Conservation (phyloP, 2,113 vertebrate species). For the Scomber colias region DNA sequence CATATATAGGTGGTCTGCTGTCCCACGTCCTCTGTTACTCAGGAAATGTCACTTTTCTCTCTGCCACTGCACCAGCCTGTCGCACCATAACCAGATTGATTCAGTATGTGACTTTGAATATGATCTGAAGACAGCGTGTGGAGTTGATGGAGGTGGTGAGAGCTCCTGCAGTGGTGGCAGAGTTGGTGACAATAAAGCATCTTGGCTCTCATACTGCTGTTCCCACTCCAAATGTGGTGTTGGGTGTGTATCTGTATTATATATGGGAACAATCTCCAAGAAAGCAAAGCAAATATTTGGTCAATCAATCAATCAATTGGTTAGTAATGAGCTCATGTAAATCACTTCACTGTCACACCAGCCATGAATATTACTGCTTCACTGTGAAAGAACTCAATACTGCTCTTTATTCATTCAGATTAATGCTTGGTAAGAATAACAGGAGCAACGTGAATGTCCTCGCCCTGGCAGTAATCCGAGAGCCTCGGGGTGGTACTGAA, state of each 20-base stretch:
- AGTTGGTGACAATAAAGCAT: conserved; percentile 37
- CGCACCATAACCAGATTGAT: conserved; percentile 51
- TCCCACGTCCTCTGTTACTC: conserved; percentile 37
- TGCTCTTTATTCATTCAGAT: conserved; percentile 40
- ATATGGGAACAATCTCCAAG: conserved; percentile 6
- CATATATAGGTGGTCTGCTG: conserved; percentile 69
- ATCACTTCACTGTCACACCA: conserved; percentile 5
- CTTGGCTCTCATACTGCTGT: conserved; percentile 13
- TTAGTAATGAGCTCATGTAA: conserved; percentile 31
- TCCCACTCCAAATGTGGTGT: not conserved
- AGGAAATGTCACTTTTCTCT: conserved; percentile 61
- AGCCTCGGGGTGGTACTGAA: conserved; percentile 52
- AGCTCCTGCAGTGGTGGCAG: conserved; percentile 53
- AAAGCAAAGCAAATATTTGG: conserved; percentile 24
- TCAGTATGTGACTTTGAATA: conserved; percentile 59
- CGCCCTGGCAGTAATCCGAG: conserved; percentile 73
- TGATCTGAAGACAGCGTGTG: conserved; percentile 63
- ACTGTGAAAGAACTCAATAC: conserved; percentile 17
- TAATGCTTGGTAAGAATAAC: conserved; percentile 64
- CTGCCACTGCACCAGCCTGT: conserved; percentile 19
- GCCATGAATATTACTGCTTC: conserved; percentile 29
- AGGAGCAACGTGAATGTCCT: conserved; percentile 55
- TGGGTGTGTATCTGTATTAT: conserved; percentile 11
- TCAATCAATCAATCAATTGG: conserved; percentile 48
- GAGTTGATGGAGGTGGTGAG: conserved; percentile 66